Base-by-base conservation (phyloP, 1,140 invertebrate species). In the Arctopsyche grandis region DNA sequence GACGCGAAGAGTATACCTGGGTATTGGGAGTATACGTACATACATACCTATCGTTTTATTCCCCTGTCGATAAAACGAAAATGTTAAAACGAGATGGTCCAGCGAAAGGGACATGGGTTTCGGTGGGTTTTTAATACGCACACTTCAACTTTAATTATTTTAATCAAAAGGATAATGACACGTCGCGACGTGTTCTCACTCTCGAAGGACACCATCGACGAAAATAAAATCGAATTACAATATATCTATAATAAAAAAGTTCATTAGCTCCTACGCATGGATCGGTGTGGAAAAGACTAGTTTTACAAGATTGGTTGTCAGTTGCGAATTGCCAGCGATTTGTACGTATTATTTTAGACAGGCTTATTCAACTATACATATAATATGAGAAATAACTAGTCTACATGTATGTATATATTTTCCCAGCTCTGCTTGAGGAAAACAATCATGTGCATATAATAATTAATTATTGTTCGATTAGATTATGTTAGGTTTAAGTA, bases 241-340 rank as follows among this genome's bases (percentile, higher is more conserved):
- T 3, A 52, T n/a, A n/a, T n/a, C n/a, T n/a, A n/a, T 5, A n/a
- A 21, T 21, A 14, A 22, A 26, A 66, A 66, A 26, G 63, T 66
- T 66, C 63, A 66, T 66, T 66, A 66, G 22, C 63, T 66, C 24
- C 63, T 26, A 5, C 21, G 24, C 26, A n/a, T 29, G 63, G 63
- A 12, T 66, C 16, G 48, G 16, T 16, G 16, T 14, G 48, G 16
- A 52, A 52, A 66, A 9, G 58, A 60, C 63, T 66, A 66, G 63
- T 66, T 66, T 66, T 22, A 22, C 63, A 66, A 66, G 22, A 66
- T 26, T 66, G 9, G 58, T 22, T n/a, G n/a, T 38, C 29, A 7
- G 3, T 38, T 38, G 58, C 19, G 58, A 21, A 21, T 60, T 21
- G 4, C 21, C 1, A 12, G 9, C 9, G 63, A 66, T 26, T 66